phyloP scores from a whole-genome alignment of 2,888 invertebrate species.

The Lithophane socia region DNA sequence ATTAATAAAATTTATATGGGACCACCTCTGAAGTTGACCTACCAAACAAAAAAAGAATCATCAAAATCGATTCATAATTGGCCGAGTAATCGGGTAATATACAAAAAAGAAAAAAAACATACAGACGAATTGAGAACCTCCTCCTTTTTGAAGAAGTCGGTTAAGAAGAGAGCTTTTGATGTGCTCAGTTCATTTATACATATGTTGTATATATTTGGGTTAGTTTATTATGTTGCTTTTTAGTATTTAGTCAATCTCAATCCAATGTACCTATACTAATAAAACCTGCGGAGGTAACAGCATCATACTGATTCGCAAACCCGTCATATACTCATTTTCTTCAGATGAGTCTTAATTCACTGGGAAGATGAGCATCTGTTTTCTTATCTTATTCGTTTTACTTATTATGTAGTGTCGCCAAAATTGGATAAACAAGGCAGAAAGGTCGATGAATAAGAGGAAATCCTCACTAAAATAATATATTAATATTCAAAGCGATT shows the following conservation, averaged over 20 bases:
- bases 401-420: background rate
- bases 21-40: too few relatives aligned
- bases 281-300: conserved; percentile 6
- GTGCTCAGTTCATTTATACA: background rate
- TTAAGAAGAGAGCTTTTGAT: too few relatives aligned
- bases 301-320: conserved; percentile 29
- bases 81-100: too few relatives aligned
- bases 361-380: background rate
- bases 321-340: conserved; percentile 30
- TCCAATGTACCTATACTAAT: background rate
- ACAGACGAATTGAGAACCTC: too few relatives aligned
- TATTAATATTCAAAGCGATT: conserved; percentile 25
- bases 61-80: too few relatives aligned
- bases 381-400: background rate
- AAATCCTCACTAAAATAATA: background rate
- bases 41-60: too few relatives aligned
- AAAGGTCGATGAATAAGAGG: background rate
- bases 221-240: background rate
- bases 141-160: too few relatives aligned
- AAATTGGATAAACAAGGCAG: background rate
- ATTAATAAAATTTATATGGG: too few relatives aligned
- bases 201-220: background rate
- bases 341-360: conserved; percentile 26
- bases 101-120: too few relatives aligned
- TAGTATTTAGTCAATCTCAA: background rate